These are phyloP conservation scores for Charanyca ferruginea DNA, from an alignment of 2,888 invertebrate species.

Conservation along the genomic window DNA sequence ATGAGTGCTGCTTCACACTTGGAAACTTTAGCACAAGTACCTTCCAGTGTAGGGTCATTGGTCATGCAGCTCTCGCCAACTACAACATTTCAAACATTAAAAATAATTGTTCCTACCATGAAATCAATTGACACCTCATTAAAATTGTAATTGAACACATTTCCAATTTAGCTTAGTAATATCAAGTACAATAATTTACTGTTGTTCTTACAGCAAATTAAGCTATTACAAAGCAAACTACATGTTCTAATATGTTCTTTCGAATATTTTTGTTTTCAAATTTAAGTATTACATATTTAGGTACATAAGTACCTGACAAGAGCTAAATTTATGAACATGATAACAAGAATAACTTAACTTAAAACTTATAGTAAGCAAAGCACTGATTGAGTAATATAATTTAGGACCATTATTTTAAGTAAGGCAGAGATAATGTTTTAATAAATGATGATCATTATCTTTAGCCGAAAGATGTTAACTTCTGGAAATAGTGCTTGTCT, in stretches of 20 bases:
- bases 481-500: background rate
- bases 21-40: constrained; percentile 74
- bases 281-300: too few relatives aligned
- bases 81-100: constrained; percentile 61
- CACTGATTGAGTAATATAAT: background rate
- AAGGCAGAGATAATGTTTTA: too few relatives aligned
- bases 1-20: constrained; percentile 79
- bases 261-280: background rate
- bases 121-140: constrained; percentile 44
- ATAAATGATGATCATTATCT: too few relatives aligned
- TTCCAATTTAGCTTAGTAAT: constrained; percentile 32
- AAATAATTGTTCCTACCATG: constrained; percentile 35
- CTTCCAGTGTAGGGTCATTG: constrained; percentile 70
- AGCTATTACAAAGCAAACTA: constrained; percentile 8
- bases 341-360: background rate
- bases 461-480: background rate
- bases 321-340: background rate
- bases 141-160: constrained; percentile 45
- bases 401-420: too few relatives aligned
- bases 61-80: constrained; percentile 80
- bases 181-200: constrained; percentile 23
- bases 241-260: background rate
- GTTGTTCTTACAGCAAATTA: constrained; percentile 29
- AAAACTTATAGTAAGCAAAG: background rate
- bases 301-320: background rate